Conservation (phyloP, 1,140 invertebrate genomes). For the Proales similis region DNA sequence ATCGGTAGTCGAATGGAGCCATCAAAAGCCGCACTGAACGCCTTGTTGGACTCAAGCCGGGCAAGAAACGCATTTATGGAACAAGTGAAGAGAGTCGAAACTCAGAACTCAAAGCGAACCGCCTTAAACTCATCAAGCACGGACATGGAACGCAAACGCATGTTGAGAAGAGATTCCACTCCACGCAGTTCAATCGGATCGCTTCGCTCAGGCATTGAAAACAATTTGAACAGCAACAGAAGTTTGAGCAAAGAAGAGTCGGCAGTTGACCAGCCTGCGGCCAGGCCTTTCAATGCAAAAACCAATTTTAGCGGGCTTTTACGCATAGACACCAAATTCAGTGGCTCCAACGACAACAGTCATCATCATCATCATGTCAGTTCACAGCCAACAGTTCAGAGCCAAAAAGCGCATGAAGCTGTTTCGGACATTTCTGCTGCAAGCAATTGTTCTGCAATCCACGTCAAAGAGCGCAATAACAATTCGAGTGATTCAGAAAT, state of each 20-base stretch:
- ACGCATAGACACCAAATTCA: too few species aligned
- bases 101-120: neutral
- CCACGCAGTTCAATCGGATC: neutral
- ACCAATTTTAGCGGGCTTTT: too few species aligned
- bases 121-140: too few species aligned
- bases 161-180: neutral
- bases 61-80: conserved; percentile 18
- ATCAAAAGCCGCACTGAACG: neutral
- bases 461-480: too few species aligned
- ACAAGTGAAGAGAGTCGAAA: conserved; percentile 12
- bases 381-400: too few species aligned
- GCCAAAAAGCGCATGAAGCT: too few species aligned
- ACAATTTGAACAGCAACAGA: neutral
- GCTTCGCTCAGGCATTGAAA: neutral
- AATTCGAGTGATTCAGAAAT: too few species aligned
- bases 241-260: conserved; percentile 7
- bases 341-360: too few species aligned
- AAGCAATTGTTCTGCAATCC: too few species aligned
- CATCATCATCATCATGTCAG: too few species aligned
- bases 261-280: neutral
- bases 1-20: neutral
- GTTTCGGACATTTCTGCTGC: too few species aligned
- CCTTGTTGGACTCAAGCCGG: conserved; percentile 10
- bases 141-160: neutral
- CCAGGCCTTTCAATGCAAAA: too few species aligned